Evolutionary conservation across 1,140 invertebrate genomes (phyloP), one percentile per base, ranked within the genome.

Genomic region (Physella acuta): DNA sequence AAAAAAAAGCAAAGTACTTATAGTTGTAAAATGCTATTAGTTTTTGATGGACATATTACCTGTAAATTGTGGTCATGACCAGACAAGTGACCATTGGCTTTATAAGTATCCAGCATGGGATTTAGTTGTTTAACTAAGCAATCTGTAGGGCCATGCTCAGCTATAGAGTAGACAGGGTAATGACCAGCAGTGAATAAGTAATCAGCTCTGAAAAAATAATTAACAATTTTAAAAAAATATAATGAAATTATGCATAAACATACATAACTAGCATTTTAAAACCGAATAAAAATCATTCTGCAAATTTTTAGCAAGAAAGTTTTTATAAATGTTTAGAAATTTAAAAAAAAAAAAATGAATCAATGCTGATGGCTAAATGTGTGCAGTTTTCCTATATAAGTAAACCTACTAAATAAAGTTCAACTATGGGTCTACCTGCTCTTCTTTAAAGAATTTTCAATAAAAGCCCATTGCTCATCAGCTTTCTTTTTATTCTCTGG

Each of bases 41-140:
- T 44, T n/a, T n/a, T n/a, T n/a, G n/a, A n/a, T n/a, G n/a, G n/a
- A n/a, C n/a, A 44, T 53, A n/a, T 51, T 39, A 85, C 84, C 77
- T 86, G 85, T 16, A 85, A 70, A 71, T 83, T 85, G 75, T 88
- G 87, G 70, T 88, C 87, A 75, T 88, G 88, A 26, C 87, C 87
- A 71, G 76, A 80, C 31, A 88, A 74, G 73, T 88, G 88, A 17
- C 86, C 87, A 44, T 79, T 82, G 0, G 86, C 87, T 33, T 80
- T 72, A 75, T 87, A 86, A 55, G 85, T 82, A 31, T 85, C 75
- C 26, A 88, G 68, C 63, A 88, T 74, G 26, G 86, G 86, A 62
- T 79, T 74, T 5, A 88, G 76, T 34, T 75, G 60, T 2, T 85
- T 67, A 0, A 85, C 71, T 11, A 88, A 73, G 67, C 85, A 86